phyloP scores from a whole-genome alignment of 1,140 invertebrate genomes.

The Ditylenchus dipsaci region DNA sequence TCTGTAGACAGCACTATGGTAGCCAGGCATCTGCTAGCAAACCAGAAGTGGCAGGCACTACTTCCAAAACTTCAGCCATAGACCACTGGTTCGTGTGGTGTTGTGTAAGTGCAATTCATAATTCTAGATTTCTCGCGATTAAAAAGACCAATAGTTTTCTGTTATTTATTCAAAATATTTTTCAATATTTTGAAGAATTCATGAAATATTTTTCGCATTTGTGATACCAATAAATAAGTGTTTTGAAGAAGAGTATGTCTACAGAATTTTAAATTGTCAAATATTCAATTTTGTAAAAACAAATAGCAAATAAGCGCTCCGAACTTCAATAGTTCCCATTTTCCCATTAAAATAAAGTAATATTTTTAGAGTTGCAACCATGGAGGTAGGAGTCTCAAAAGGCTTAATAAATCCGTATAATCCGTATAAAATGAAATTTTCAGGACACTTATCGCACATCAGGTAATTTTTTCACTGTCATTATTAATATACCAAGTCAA shows the following conservation, averaged over 20 bases:
- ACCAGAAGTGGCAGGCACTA: background rate
- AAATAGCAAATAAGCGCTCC: too few relatives aligned
- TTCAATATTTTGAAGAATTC: too few relatives aligned
- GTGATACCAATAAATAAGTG: too few relatives aligned
- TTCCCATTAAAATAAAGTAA: too few relatives aligned
- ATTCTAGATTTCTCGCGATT: too few relatives aligned
- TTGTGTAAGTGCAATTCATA: constrained; percentile 15
- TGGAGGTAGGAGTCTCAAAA: constrained; percentile 12
- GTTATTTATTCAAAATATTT: too few relatives aligned
- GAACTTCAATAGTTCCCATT: too few relatives aligned
- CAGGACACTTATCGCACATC: constrained; percentile 27
- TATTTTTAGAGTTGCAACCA: constrained; percentile 30
- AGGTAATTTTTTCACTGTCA: background rate
- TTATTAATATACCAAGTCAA: too few relatives aligned
- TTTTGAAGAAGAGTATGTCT: too few relatives aligned
- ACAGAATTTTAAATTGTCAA: too few relatives aligned
- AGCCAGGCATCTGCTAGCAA: constrained; percentile 15
- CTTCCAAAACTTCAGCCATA: constrained; percentile 17
- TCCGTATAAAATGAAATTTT: constrained; percentile 12
- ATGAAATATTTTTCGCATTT: background rate
- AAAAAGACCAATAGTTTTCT: too few relatives aligned
- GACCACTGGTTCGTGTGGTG: constrained; percentile 47
- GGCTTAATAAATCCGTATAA: background rate
- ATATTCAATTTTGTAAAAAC: too few relatives aligned
- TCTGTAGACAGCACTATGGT: constrained; percentile 30